Evolutionary conservation across 1,140 invertebrate species (phyloP), one percentile per base, ranked within the genome.

Genomic region (Pseudomyrmex dendroicus): DNA sequence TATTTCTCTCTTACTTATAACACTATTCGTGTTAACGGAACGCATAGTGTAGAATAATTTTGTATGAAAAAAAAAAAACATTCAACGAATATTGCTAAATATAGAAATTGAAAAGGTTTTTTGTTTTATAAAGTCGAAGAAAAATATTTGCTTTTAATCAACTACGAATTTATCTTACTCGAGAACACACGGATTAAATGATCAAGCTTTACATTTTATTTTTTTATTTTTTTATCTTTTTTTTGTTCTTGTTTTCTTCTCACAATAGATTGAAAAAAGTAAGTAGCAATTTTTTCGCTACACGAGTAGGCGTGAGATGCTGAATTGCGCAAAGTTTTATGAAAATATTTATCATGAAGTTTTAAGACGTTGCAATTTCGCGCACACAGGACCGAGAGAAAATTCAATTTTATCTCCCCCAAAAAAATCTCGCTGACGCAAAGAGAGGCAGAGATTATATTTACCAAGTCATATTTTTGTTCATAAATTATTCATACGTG

Each of bases 401-500:
- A 2, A 57, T 48, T 59, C 13, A 59, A 78, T 78, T 68, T 25
- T 48, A 12, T 25, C 2, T 7, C 5, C 5, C 5, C 5, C 22
- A 9, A 67, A 68, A 57, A 78, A 70, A 46, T 57, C 48, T 50
- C 10, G 17, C 25, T 22, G 5, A 50, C 1, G 44, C 10, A 8
- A 66, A 67, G 64, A 78, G 13, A 78, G 13, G 35, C 52, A 7
- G 9, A 7, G 7, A 44, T 2, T 59, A 44, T 46, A 72, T 80
- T 80, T 72, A 59, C 44, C 76, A 70, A 57, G 52, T 78, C 64
- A 70, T n/a, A 80, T 72, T 61, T 80, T 50, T 12, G 12, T 54
- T 72, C 50, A 72, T 80, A 56, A 80, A 68, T 80, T 59, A 80
- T 80, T 80, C 76, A 57, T 20, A 52, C 22, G 15, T 35, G 10